These are phyloP conservation scores for Drosophila testacea DNA, from an alignment of 2,888 invertebrate species.

Conservation along the genomic window DNA sequence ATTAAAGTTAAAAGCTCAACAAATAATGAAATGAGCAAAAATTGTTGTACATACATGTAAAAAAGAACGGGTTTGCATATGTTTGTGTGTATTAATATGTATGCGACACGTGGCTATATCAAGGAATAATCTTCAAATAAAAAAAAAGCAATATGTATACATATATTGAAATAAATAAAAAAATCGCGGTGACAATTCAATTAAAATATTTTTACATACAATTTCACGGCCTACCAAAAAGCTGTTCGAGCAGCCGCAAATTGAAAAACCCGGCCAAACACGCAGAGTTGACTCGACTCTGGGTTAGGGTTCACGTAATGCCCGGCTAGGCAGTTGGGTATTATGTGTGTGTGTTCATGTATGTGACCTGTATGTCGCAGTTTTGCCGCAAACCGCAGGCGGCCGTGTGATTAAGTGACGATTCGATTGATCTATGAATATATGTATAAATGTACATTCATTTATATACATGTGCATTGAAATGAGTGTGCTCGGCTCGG, in stretches of 20 bases:
- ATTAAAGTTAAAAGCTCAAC: slow-evolving; percentile 77
- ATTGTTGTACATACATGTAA: slow-evolving; percentile 30
- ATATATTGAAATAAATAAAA: slow-evolving; percentile 23
- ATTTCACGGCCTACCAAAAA: slow-evolving; percentile 64
- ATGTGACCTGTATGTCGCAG: background rate
- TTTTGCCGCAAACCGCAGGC: slow-evolving; percentile 40
- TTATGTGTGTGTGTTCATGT: background rate
- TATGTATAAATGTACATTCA: background rate
- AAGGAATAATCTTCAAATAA: background rate
- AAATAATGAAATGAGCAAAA: slow-evolving; percentile 68
- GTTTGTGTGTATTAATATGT: slow-evolving; percentile 1
- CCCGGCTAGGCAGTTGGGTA: background rate
- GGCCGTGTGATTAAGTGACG: slow-evolving; percentile 55
- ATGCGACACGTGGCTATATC: slow-evolving; percentile 4
- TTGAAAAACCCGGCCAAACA: slow-evolving; percentile 34
- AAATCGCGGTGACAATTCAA: slow-evolving; percentile 77
- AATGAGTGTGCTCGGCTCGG: no score
- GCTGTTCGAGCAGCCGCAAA: slow-evolving; percentile 70
- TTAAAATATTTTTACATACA: slow-evolving; percentile 75
- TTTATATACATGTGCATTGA: background rate
- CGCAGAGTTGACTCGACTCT: slow-evolving; percentile 8
- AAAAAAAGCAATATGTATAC: background rate
- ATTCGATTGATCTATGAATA: slow-evolving; percentile 41
- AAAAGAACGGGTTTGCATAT: background rate
- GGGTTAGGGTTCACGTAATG: slow-evolving; percentile 8